phyloP scores from a whole-genome alignment of 2,113 vertebrate species.

The Mionectes macconnelli region DNA sequence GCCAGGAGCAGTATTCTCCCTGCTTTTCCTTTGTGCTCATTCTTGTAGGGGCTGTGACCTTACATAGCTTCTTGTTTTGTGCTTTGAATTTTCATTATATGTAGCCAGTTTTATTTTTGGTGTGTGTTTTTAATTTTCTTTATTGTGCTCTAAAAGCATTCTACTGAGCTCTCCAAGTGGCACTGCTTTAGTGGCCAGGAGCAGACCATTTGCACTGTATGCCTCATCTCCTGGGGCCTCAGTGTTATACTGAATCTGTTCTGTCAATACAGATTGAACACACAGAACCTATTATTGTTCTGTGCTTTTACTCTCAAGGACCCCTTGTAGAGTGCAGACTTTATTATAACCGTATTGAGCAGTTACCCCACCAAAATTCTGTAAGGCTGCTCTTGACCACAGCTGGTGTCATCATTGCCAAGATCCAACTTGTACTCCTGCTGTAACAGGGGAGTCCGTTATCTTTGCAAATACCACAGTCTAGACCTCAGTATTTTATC shows the following conservation, averaged over 20 bases:
- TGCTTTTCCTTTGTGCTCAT: background rate
- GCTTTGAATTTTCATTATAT: background rate
- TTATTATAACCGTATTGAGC: background rate
- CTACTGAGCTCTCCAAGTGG: background rate
- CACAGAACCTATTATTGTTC: background rate
- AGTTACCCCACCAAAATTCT: background rate
- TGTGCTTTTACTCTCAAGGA: background rate
- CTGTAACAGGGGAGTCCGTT: rapidly evolving
- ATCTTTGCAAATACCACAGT: background rate
- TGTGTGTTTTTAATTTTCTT: background rate
- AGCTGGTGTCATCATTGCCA: background rate
- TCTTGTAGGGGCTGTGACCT: background rate
- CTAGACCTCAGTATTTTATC: background rate
- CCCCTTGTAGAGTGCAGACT: background rate
- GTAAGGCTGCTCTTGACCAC: background rate
- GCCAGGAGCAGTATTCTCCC: background rate
- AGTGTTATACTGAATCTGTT: background rate
- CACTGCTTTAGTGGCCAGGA: background rate
- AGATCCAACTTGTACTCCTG: background rate
- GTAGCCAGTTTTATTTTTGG: background rate
- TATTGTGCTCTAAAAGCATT: background rate
- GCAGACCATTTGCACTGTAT: background rate
- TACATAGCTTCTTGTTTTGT: background rate
- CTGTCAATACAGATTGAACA: background rate
- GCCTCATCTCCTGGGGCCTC: background rate